Conservation (phyloP, 2,888 invertebrate genomes). For the Isotomurus palustris region DNA sequence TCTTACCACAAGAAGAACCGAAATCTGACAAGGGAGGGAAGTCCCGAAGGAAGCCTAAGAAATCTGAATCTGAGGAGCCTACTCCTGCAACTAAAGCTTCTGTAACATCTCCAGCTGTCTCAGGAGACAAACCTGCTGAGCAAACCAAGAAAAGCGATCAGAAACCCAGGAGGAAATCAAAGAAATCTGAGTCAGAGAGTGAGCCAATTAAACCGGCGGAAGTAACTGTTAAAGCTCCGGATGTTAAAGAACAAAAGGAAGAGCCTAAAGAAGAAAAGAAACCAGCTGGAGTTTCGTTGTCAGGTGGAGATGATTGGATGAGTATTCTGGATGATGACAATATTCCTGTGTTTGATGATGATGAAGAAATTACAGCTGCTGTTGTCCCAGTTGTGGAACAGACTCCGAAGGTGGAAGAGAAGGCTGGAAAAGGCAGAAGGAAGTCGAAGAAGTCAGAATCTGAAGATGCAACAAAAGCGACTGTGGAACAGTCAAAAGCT, state of each 20-base stretch:
- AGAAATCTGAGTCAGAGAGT: constrained; percentile 1
- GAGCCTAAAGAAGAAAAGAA: background rate
- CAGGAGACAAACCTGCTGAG: constrained; percentile 14
- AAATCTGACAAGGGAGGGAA: too few relatives aligned
- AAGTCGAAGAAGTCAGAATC: constrained; percentile 8
- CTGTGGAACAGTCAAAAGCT: background rate
- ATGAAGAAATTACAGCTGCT: constrained; percentile 4
- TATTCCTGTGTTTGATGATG: constrained; percentile 25
- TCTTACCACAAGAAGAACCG: background rate
- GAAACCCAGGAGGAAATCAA: constrained; percentile 1
- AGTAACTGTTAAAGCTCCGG: too few relatives aligned
- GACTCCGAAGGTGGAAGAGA: background rate
- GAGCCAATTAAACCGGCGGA: background rate
- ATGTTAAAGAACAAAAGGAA: too few relatives aligned
- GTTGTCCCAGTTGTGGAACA: background rate
- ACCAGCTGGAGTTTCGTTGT: constrained; percentile 1
- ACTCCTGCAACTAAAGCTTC: too few relatives aligned
- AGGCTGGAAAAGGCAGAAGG: background rate
- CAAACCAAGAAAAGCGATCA: constrained; percentile 7
- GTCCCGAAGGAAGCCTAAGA: constrained; percentile 50
- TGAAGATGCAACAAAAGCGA: background rate
- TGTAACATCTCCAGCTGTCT: constrained; percentile 4
- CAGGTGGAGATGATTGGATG: constrained; percentile 12
- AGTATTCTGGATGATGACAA: constrained; percentile 30
- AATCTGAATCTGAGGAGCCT: constrained; percentile 2